These are phyloP conservation scores for Hexactinellida sp. DNA, from an alignment of 37 sponge, comb jelly and placozoan genomes.

Conservation along the genomic window DNA sequence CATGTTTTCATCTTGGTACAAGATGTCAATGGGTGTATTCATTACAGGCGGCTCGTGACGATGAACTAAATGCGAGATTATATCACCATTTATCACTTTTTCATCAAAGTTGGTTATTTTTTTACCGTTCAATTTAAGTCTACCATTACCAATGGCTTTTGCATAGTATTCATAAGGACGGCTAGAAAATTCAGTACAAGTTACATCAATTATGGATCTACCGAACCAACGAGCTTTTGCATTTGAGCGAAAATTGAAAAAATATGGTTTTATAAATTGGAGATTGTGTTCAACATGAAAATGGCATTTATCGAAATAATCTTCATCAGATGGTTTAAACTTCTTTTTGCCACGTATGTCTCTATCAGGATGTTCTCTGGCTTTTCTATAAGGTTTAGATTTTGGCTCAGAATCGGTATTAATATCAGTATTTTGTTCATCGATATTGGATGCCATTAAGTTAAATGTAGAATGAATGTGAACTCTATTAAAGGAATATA, in stretches of 20 bases:
- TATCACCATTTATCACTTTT: slow-evolving; percentile 49
- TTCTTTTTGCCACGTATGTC: background rate
- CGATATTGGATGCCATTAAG: background rate
- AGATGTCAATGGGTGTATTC: slow-evolving; percentile 36
- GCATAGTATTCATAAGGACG: background rate
- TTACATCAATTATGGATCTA: background rate
- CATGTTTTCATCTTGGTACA: slow-evolving; percentile 42
- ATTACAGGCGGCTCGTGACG: slow-evolving; percentile 87
- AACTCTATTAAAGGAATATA: background rate
- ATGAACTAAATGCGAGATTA: slow-evolving; percentile 59
- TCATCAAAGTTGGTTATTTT: slow-evolving; percentile 37
- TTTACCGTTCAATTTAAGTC: background rate
- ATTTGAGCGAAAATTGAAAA: background rate
- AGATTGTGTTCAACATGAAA: background rate
- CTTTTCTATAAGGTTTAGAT: background rate
- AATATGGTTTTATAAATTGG: background rate
- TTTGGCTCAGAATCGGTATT: background rate
- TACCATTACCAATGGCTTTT: background rate
- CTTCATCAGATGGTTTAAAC: background rate
- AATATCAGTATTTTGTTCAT: background rate
- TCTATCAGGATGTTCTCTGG: background rate
- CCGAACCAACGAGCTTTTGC: slow-evolving; percentile 10
- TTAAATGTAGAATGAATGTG: no score
- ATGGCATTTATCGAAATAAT: background rate
- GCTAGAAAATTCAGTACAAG: background rate